Evolutionary conservation across 2,797 vertebrate species (phyloP).

Genomic region (Microctenopoma lineatum): DNA sequence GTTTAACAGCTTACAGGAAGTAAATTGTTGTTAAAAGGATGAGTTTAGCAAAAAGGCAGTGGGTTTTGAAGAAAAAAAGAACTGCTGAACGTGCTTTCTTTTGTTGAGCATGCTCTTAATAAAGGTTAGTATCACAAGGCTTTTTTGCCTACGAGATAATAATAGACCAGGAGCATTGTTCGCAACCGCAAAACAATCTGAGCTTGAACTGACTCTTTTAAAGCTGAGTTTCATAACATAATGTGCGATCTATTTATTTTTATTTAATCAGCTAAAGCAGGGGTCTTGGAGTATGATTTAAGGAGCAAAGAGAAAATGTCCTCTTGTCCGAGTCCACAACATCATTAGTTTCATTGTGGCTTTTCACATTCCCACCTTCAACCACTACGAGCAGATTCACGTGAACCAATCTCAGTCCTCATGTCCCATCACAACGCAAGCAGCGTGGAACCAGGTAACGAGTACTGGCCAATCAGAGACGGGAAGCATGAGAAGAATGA

Average conservation of each 20-base stretch:
- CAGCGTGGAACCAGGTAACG: too few species aligned
- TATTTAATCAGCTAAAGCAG: too few species aligned
- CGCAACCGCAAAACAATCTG: slow-evolving; percentile 30
- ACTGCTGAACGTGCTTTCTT: slow-evolving; percentile 70
- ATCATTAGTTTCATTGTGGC: too few species aligned
- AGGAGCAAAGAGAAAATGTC: too few species aligned
- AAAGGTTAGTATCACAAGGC: slow-evolving; percentile 67
- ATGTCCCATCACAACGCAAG: too few species aligned
- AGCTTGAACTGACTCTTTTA: background rate
- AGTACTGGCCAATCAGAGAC: too few species aligned
- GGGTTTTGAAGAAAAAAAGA: slow-evolving; percentile 55
- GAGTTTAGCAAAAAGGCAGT: slow-evolving; percentile 60
- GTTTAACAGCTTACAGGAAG: slow-evolving; percentile 50
- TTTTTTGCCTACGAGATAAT: slow-evolving; percentile 54
- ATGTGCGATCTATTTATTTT: background rate
- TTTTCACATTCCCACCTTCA: too few species aligned
- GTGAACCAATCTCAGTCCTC: too few species aligned
- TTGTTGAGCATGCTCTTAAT: slow-evolving; percentile 67
- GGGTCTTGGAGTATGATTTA: too few species aligned
- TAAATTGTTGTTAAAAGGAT: slow-evolving; percentile 55
- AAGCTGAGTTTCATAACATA: slow-evolving; percentile 22
- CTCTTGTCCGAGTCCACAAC: too few species aligned
- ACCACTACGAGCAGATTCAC: too few species aligned
- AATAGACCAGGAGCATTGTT: slow-evolving; percentile 43
- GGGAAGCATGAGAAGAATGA: too few species aligned